Percentiles rank a stretch among this genome's conserved stretches.
Conservation (phyloP, 1,140 invertebrate genomes). For the Aphaenogaster ashmeadi region DNA sequence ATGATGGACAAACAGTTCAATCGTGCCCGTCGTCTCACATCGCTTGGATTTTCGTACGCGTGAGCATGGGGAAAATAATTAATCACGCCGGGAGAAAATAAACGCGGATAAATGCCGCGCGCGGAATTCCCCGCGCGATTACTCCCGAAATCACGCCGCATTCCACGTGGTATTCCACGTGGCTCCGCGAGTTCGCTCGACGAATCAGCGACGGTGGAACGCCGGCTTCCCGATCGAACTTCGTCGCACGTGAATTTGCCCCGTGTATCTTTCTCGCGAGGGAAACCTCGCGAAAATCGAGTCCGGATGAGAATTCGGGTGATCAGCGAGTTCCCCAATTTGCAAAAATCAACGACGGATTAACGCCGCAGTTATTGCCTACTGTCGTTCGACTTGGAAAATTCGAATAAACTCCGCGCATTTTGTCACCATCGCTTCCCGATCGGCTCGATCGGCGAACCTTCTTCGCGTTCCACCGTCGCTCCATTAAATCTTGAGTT, state of each 20-base stretch:
- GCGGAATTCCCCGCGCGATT: slow-evolving; percentile 45
- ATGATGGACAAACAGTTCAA: not conserved
- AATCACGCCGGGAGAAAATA: not conserved
- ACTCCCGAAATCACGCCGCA: slow-evolving; percentile 31
- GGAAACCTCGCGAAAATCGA: not conserved
- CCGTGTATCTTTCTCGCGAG: not conserved
- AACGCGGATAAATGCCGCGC: not conserved
- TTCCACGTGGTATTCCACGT: slow-evolving; percentile 57
- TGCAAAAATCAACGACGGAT: not conserved
- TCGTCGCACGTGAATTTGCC: not conserved
- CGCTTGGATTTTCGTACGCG: slow-evolving; percentile 9
- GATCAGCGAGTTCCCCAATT: not conserved
- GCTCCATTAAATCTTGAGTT: not conserved
- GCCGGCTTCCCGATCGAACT: slow-evolving; percentile 17
- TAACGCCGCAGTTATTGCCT: not conserved
- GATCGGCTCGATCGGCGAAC: not conserved
- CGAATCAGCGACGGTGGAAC: slow-evolving; percentile 43
- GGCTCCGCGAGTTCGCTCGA: slow-evolving; percentile 32
- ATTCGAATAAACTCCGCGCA: not conserved
- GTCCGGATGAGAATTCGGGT: not conserved
- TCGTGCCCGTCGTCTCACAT: not conserved
- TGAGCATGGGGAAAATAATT: not conserved
- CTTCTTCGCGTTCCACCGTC: slow-evolving; percentile 27
- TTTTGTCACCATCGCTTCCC: not conserved
- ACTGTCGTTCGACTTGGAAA: not conserved